These are phyloP conservation scores for Pontoporia blainvillei DNA, from an alignment of 2,113 vertebrate species.

Conservation along the genomic window DNA sequence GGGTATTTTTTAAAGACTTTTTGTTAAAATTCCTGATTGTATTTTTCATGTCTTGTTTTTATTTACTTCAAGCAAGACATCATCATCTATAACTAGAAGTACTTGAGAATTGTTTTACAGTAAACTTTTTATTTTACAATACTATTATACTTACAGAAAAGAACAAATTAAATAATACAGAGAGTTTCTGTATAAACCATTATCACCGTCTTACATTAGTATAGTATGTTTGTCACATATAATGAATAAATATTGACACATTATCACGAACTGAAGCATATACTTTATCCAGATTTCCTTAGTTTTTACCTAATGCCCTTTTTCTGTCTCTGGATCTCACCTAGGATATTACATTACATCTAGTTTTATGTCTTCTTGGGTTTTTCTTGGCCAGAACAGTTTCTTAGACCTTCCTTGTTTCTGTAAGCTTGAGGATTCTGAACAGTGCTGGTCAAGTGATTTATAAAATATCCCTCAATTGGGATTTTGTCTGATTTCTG, in stretches of 20 bases:
- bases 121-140: not conserved
- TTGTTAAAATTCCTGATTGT: not conserved
- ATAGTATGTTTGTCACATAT: not conserved
- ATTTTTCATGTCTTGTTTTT: not conserved
- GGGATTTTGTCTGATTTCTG: not conserved
- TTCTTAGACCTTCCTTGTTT: not conserved
- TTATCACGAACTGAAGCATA: not conserved
- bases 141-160: not conserved
- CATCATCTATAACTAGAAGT: not conserved
- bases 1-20: not conserved
- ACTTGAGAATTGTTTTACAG: not conserved
- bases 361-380: not conserved
- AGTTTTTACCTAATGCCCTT: not conserved
- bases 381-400: not conserved
- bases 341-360: not conserved
- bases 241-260: not conserved
- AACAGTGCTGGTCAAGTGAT: not conserved
- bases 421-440: not conserved
- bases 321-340: not conserved
- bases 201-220: not conserved
- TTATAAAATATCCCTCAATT: not conserved
- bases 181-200: not conserved
- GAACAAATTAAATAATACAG: not conserved
- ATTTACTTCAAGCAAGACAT: not conserved
- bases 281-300: not conserved